Base-by-base conservation (phyloP, 2,797 vertebrate genomes). In the Novumbra hubbsi region DNA sequence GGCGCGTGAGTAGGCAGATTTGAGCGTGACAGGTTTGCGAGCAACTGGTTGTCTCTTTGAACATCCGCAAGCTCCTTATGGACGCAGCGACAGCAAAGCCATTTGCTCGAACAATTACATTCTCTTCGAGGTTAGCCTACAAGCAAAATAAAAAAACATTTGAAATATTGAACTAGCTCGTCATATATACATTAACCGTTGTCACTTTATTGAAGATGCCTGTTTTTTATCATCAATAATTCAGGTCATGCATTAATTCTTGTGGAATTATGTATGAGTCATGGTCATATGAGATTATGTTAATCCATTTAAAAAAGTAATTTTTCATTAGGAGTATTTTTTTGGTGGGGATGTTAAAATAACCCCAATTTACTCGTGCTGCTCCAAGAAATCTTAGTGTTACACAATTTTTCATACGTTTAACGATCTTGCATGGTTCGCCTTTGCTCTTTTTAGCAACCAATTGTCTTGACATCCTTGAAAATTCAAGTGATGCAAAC, bases 1-100 rank as follows among this genome's bases (percentile, higher is more conserved):
- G 78, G 88, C 76, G 85, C 72, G 30, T 72, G 79, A 78, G 82
- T 84, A 82, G 85, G 55, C 34, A 86, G 84, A 87, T 89, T 80
- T 77, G 27, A 28, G 81, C 71, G 81, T 85, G 86, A 82, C 87
- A 87, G 82, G 85, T 88, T 82, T 76, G 77, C 79, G 86, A 87
- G 90, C 91, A 92, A 92, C 91, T 92, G 91, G 90, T 91, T 86
- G 88, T 83, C 76, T 90, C 81, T 85, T 73, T 74, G 73, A 78
- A 17, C 74, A 66, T 50, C 34, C 68, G 32, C 78, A 80, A 79
- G 57, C 81, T 85, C 77, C 80, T 81, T 83, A 81, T 77, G 83
- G 82, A 84, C 80, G 75, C 84, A 67, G 80, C 62, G 80, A 73
- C 77, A 80, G 74, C 76, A 74, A 76, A 74, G 27, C 73, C 63